Percentiles rank a stretch among this genome's conserved stretches.
Evolutionary conservation across 2,113 vertebrate genomes (phyloP).

Genomic region (Petaurus breviceps): DNA sequence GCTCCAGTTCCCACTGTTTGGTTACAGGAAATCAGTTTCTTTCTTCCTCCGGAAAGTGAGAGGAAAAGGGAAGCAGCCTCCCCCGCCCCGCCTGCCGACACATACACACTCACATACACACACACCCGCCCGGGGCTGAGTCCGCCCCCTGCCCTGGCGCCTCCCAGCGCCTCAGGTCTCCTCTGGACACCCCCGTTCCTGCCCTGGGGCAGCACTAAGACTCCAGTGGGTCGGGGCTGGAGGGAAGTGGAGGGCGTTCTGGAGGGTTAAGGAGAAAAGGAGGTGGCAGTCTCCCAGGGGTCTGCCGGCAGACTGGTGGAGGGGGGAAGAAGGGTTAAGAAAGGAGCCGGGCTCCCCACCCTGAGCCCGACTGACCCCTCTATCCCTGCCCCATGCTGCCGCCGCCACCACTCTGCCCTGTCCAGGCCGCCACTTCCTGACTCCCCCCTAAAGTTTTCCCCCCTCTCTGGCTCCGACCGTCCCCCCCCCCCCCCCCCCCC

Average conservation of each 20-base stretch:
- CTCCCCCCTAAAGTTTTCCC: neutral
- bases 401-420: neutral
- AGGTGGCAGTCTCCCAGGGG: slow-evolving; percentile 27
- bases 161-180: slow-evolving; percentile 55
- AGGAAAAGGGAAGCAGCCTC: slow-evolving; percentile 76
- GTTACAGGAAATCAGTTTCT: slow-evolving; percentile 78
- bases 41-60: slow-evolving; percentile 75
- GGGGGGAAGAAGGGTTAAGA: slow-evolving; percentile 62
- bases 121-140: slow-evolving; percentile 63
- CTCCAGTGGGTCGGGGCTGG: neutral
- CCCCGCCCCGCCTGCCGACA: slow-evolving; percentile 59
- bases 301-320: slow-evolving; percentile 44
- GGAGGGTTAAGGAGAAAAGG: slow-evolving; percentile 17
- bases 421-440: neutral
- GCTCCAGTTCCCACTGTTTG: slow-evolving; percentile 53
- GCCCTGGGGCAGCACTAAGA: neutral
- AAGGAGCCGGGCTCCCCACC: slow-evolving; percentile 50
- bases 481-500: neutral
- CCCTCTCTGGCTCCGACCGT: slow-evolving; percentile 12
- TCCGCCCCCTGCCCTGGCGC: slow-evolving; percentile 44
- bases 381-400: slow-evolving; percentile 46
- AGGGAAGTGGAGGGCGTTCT: slow-evolving; percentile 14
- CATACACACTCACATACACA: slow-evolving; percentile 71
- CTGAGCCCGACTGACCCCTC: neutral
- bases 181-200: slow-evolving; percentile 31